Evolutionary conservation across 2,888 invertebrate species (phyloP), one percentile per base, ranked within the genome.

Genomic region (Caenorhabditis angaria): DNA sequence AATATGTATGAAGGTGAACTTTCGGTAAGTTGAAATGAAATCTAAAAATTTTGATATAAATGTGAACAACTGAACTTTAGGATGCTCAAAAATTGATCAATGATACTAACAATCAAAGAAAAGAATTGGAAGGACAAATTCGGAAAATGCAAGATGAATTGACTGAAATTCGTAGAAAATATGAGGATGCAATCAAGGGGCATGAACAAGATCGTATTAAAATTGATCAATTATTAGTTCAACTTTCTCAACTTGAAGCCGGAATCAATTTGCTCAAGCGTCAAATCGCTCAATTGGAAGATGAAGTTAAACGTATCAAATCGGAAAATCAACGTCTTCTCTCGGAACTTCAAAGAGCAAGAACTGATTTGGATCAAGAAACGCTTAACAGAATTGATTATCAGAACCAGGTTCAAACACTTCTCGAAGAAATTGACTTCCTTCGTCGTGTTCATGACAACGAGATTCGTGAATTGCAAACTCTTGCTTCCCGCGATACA

Each of bases 351-450:
- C 79, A 77, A 66, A 63, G 78, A 35, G 73, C 77, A 29, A 77
- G 75, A 22, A 80, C 76, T 47, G 76, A 90, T 75, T 82, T 90
- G 73, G 89, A 90, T 83, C 88, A 89, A 73, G 90, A 90, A 82
- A 89, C 90, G 1, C 83, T 90, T 70, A 88, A 87, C 76, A 88
- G 89, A 59, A 88, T 90, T 71, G 89, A 89, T 73, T 89, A 89
- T 56, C 89, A 90, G 81, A 90, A 90, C 83, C 88, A 86, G 61
- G 88, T 89, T 58, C 89, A 89, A 82, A 89, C 89, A 12, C 87
- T 90, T 59, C 87, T 89, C 65, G 90, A 90, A 71, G 90, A 90
- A 80, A 87, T 90, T 69, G 89, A 89, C 72, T 90, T 90, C 88
- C 81, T 90, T 80, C 89, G 89, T 81, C 87, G 88, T 51, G 88